Evolutionary conservation across 1,140 invertebrate species (phyloP).

Genomic region (Dreissena polymorpha): DNA sequence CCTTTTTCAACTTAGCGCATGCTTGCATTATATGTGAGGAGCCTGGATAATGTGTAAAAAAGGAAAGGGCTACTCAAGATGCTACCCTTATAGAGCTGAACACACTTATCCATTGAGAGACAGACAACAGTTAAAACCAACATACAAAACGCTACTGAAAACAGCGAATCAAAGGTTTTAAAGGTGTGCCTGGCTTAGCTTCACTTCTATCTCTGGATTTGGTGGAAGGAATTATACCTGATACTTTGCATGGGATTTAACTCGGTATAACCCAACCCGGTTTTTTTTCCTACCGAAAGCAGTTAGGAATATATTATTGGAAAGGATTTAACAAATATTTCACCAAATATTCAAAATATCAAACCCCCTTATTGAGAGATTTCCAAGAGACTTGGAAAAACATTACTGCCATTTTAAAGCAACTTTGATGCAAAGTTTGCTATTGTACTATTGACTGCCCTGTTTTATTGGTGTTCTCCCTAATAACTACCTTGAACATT

Average conservation of each 20-base stretch:
- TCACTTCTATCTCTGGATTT: conserved; percentile 13
- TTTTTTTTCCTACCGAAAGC: conserved; percentile 28
- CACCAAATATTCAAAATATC: conserved; percentile 8
- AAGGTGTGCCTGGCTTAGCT: conserved; percentile 30
- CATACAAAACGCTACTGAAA: conserved; percentile 17
- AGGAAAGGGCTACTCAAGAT: conserved; percentile 29
- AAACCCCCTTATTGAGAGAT: conserved; percentile 34
- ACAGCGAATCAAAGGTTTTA: conserved; percentile 34
- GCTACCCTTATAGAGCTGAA: conserved; percentile 3
- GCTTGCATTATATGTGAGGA: conserved; percentile 57
- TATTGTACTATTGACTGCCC: conserved; percentile 24
- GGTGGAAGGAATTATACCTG: too few relatives aligned
- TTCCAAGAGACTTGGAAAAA: conserved; percentile 39
- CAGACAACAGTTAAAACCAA: neutral
- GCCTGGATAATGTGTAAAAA: conserved; percentile 38
- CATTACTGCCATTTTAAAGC: conserved; percentile 35
- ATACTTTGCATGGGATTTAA: too few relatives aligned
- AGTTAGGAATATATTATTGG: too few relatives aligned
- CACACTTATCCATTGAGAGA: too few relatives aligned
- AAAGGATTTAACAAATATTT: conserved; percentile 34
- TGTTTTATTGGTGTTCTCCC: conserved; percentile 19
- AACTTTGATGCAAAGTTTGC: conserved; percentile 22
- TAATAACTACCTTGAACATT: conserved; percentile 20
- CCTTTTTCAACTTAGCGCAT: conserved; percentile 23
- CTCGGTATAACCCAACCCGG: too few relatives aligned